These are phyloP conservation scores for Dinoponera quadriceps DNA, from an alignment of 1,140 invertebrate species.

Conservation along the genomic window DNA sequence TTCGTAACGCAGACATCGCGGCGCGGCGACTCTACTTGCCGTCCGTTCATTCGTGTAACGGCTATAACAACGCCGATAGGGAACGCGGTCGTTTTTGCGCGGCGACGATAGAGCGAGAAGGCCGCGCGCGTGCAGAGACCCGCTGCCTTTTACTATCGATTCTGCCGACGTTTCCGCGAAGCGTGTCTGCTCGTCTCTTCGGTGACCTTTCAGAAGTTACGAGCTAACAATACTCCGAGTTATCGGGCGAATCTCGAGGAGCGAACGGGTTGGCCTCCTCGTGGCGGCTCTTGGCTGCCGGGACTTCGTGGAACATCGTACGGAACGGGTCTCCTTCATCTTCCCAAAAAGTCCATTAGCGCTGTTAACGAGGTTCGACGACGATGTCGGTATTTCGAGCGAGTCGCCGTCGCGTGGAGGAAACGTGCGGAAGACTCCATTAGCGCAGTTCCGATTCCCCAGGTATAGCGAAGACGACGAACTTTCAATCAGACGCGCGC, in stretches of 20 bases:
- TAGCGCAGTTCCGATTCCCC: too few relatives aligned
- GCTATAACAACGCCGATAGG: slow-evolving; percentile 5
- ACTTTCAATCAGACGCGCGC: too few relatives aligned
- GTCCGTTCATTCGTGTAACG: not conserved
- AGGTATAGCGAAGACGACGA: too few relatives aligned
- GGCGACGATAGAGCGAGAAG: slow-evolving; percentile 32
- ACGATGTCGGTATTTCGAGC: too few relatives aligned
- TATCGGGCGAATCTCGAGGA: slow-evolving; percentile 24
- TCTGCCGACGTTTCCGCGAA: slow-evolving; percentile 60
- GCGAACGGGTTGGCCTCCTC: slow-evolving; percentile 6
- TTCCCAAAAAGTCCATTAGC: too few relatives aligned
- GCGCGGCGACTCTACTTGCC: not conserved
- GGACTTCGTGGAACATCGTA: too few relatives aligned
- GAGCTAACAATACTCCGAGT: slow-evolving; percentile 53
- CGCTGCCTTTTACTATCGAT: slow-evolving; percentile 59
- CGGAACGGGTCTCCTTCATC: too few relatives aligned
- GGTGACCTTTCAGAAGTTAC: slow-evolving; percentile 63
- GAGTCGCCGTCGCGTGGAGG: too few relatives aligned
- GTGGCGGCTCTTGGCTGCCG: not conserved
- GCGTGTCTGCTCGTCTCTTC: slow-evolving; percentile 60
- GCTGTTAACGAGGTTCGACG: too few relatives aligned
- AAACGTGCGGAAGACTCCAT: too few relatives aligned
- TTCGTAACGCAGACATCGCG: not conserved
- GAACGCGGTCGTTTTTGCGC: slow-evolving; percentile 20
- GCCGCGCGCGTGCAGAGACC: slow-evolving; percentile 21